Percentiles rank a stretch among this genome's conserved stretches.
phyloP scores from a whole-genome alignment of 2,797 vertebrate species.

The Manis pentadactyla region DNA sequence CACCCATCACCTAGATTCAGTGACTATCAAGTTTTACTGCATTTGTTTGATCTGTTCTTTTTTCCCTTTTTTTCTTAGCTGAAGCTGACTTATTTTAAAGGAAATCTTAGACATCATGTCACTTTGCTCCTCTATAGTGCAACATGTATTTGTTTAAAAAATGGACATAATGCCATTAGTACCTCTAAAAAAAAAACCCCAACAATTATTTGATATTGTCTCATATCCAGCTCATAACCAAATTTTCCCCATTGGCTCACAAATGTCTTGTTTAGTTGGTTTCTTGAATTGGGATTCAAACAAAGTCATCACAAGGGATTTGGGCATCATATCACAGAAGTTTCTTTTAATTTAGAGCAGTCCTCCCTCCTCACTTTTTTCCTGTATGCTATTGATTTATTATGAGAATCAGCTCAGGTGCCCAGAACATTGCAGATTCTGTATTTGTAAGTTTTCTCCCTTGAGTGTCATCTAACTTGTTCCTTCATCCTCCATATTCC shows the following conservation, averaged over 20 bases:
- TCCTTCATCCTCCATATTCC: background rate
- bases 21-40: background rate
- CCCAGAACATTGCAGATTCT: background rate
- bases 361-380: background rate
- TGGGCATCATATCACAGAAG: background rate
- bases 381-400: background rate
- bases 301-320: background rate
- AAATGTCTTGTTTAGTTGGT: background rate
- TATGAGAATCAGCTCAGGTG: background rate
- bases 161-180: background rate
- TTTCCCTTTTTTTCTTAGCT: background rate
- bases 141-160: background rate
- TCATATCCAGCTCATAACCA: background rate
- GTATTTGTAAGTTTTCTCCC: background rate
- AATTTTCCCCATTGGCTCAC: background rate
- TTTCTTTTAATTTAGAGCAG: background rate
- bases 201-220: background rate
- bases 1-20: background rate
- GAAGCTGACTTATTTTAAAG: background rate
- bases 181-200: background rate
- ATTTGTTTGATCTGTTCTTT: background rate
- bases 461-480: background rate
- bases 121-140: constrained; percentile 18
- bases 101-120: background rate
- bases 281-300: constrained; percentile 1